Base-by-base conservation (phyloP, 2,797 vertebrate species). In the Staurois parvus region DNA sequence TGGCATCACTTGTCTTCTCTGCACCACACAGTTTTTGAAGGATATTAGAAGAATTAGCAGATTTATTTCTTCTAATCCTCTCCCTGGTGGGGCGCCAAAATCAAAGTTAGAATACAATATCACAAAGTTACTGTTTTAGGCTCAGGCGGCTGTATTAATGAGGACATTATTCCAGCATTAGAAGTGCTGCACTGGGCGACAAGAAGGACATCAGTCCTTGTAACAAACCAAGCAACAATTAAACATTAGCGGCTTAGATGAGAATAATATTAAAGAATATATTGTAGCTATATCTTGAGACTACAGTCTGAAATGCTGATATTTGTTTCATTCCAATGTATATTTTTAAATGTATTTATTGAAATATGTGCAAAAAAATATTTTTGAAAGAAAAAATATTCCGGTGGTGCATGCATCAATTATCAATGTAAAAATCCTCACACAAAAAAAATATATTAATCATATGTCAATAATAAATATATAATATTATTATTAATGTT, bases 11-110 rank as follows among this genome's bases (percentile, higher is more conserved):
- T 34, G 29, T 78, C 74, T 32, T 72, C 37, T 87, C 79, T 74
- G 80, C 37, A 83, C 52, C 68, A 73, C 40, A 56, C 75, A 87
- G 56, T 83, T 83, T 79, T 69, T 83, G 75, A 87, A 83, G 80
- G 85, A 87, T 87, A 87, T 87, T 87, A 79, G 67, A 83, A 83
- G 85, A 87, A 83, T 83, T 87, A 83, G 69, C 40, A 79, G 76
- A 87, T 78, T 83, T 87, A 86, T 83, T 87, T 68, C 73, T 21
- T 83, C 42, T 83, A 83, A 87, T 87, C 85, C 76, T 74, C 37
- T 83, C 69, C 85, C 80, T 67, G 62, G 75, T 83, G 85, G 85
- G 32, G 68, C 32, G 40, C 30, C 81, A 79, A 87, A 87, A 76
- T 83, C 85, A 79, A 83, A 67, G 81, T 79, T 67, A n/a, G 69